Percentiles rank a stretch among this genome's conserved stretches.
Evolutionary conservation across 2,797 vertebrate genomes (phyloP).

Genomic region (Trichosurus vulpecula): DNA sequence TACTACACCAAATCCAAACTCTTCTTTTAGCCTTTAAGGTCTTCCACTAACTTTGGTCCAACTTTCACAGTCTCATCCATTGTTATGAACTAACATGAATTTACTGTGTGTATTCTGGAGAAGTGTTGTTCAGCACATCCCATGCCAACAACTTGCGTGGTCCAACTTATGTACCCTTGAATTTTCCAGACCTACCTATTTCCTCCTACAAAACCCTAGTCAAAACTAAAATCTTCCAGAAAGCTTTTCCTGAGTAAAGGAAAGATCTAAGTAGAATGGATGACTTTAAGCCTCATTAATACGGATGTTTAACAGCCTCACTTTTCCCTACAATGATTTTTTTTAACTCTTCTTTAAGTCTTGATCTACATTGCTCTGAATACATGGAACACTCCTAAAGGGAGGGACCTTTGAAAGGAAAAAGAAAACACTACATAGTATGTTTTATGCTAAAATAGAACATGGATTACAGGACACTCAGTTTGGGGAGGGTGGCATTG

Average conservation of each 20-base stretch:
- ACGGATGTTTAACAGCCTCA: not conserved
- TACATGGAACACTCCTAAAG: not conserved
- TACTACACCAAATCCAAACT: not conserved
- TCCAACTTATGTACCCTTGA: not conserved
- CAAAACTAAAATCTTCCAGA: not conserved
- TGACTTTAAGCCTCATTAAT: not conserved
- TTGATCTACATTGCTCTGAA: not conserved
- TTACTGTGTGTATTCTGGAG: not conserved
- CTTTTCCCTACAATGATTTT: not conserved
- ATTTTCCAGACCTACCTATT: not conserved
- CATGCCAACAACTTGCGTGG: not conserved
- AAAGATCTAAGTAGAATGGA: not conserved
- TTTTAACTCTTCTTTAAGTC: not conserved
- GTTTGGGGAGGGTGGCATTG: not conserved
- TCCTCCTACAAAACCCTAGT: not conserved
- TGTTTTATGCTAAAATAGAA: not conserved
- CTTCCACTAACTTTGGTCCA: conserved; percentile 23
- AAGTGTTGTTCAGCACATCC: conserved; percentile 30
- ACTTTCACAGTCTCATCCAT: not conserved
- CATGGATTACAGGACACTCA: not conserved
- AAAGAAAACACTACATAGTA: not conserved
- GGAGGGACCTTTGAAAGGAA: not conserved
- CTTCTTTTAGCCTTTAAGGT: not conserved
- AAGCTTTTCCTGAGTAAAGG: not conserved
- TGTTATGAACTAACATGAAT: not conserved